These are phyloP conservation scores for Liolophura sinensis DNA, from an alignment of 1,140 invertebrate genomes.

Conservation along the genomic window DNA sequence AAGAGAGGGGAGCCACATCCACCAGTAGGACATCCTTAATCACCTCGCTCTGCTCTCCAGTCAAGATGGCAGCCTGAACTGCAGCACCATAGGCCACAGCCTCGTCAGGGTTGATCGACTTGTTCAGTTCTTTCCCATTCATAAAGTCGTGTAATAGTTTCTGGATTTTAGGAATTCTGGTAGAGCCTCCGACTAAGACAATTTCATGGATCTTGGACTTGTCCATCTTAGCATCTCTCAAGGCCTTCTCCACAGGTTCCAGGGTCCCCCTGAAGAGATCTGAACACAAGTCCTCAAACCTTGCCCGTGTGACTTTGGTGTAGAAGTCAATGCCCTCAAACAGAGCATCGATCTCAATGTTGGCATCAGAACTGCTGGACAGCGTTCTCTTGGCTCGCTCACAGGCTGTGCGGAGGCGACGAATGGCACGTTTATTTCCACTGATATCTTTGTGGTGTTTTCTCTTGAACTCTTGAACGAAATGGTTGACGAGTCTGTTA, in stretches of 20 bases:
- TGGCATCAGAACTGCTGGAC: conserved; percentile 51
- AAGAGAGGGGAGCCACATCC: conserved; percentile 46
- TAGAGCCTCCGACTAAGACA: conserved; percentile 95
- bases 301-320: conserved; percentile 52
- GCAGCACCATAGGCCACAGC: conserved; percentile 65
- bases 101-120: conserved; percentile 52
- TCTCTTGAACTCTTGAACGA: conserved; percentile 93
- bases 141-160: conserved; percentile 86
- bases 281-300: conserved; percentile 71
- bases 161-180: conserved; percentile 96
- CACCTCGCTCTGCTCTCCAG: conserved; percentile 36
- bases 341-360: conserved; percentile 34
- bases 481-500: conserved; percentile 92
- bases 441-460: conserved; percentile 94
- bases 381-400: conserved; percentile 89
- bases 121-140: conserved; percentile 56
- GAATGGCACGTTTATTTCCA: conserved; percentile 82
- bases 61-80: conserved; percentile 61
- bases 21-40: conserved; percentile 44
- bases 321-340: conserved; percentile 52
- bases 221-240: conserved; percentile 92
- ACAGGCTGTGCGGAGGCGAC: conserved; percentile 87
- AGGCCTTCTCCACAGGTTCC: conserved; percentile 91
- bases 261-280: conserved; percentile 86
- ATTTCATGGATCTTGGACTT: conserved; percentile 92